Evolutionary conservation across 2,113 vertebrate species (phyloP), one percentile per base, ranked within the genome.

Genomic region (Hemichromis elongatus): DNA sequence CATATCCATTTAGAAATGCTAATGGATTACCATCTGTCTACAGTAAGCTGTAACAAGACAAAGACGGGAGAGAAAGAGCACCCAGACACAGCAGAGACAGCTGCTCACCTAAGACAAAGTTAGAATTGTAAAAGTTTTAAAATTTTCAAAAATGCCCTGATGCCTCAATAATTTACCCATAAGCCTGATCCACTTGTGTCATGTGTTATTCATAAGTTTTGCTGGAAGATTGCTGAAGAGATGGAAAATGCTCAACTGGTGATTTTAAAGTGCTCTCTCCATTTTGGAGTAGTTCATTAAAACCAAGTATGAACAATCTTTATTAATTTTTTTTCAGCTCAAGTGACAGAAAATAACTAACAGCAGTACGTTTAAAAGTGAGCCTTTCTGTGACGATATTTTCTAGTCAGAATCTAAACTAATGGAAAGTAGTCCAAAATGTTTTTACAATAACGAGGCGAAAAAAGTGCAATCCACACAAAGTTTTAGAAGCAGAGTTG

Each of bases 121-220:
- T 81, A 66, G 18, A 82, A 37, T 59, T 40, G 5, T 3, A 83
- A 84, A 75, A 79, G 6, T 37, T 63, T 37, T 63, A 37, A 63
- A 63, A 63, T 63, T 33, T 21, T 63, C 13, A 63, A 63, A 0
- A 63, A 77, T 56, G 5, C 37, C 55, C 59, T 21, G 12, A 86
- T 56, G 63, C 68, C 5, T 19, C 24, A 3, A 12, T 81, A 16
- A 85, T 83, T 77, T 81, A 42, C 66, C 53, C 28, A 9, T 16
- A 18, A 73, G 82, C 21, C 80, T 52, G 59, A 47, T n/a, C 57
- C 9, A 35, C 80, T 5, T 12, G 11, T 37, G 26, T 81, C 50
- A 79, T 90, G 54, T 61, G 87, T 92, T 79, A 83, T 80, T 86
- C 80, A 90, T 66, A 75, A 55, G 80, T n/a, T 70, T 26, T 70